Evolutionary conservation across 2,888 invertebrate species (phyloP).

Genomic region (Crocallis elinguaria): DNA sequence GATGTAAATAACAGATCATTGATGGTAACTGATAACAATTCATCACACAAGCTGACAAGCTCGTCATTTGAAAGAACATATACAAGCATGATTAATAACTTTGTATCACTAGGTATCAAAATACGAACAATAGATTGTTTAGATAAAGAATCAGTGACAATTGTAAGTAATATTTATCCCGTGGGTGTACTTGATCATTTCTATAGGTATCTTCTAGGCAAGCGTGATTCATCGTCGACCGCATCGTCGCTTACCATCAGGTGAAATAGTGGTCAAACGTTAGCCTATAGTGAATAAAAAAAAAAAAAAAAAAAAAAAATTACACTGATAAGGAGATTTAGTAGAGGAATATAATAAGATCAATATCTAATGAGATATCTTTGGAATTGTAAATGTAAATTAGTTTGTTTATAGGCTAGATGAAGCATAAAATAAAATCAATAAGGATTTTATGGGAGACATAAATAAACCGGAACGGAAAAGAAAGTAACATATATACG

Average conservation of each 20-base stretch:
- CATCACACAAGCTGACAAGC: conserved; percentile 30
- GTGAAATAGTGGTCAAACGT: too few relatives aligned
- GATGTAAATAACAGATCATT: conserved; percentile 22
- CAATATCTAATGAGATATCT: conserved; percentile 46
- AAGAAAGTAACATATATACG: conserved; percentile 6
- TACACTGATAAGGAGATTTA: conserved; percentile 42
- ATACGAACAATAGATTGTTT: conserved; percentile 48
- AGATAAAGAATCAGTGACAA: conserved; percentile 57
- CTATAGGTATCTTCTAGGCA: too few relatives aligned
- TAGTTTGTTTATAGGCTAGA: conserved; percentile 28
- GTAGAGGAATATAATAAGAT: conserved; percentile 33
- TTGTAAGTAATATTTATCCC: conserved; percentile 47
- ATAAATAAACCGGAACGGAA: conserved; percentile 20
- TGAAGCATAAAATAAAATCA: conserved; percentile 13
- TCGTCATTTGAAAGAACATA: conserved; percentile 22
- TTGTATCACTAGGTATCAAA: conserved; percentile 7
- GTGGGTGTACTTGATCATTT: conserved; percentile 47
- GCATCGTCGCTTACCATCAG: too few relatives aligned
- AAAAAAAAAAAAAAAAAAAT: too few relatives aligned
- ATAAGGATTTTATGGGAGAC: conserved; percentile 23
- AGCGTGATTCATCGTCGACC: too few relatives aligned
- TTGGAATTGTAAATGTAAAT: conserved; percentile 54
- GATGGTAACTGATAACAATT: conserved; percentile 21
- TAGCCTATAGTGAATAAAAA: too few relatives aligned
- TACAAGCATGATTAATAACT: conserved; percentile 24